Evolutionary conservation across 2,113 vertebrate species (phyloP).

Genomic region (Syrrhaptes paradoxus): DNA sequence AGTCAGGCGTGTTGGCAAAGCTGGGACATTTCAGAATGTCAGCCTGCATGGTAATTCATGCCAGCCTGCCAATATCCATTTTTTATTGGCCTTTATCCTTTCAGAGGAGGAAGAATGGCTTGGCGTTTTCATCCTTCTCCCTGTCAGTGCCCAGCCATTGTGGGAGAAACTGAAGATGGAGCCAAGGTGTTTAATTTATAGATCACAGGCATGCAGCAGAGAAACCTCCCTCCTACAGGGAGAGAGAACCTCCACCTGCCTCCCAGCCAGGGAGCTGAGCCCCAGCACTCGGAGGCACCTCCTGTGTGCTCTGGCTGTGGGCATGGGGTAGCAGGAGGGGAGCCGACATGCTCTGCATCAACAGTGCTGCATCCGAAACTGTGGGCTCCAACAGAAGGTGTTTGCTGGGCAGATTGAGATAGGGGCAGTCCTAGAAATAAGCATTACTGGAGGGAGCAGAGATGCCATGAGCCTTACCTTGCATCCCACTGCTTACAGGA

Average conservation of each 20-base stretch:
- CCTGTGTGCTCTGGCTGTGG: neutral
- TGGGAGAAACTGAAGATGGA: neutral
- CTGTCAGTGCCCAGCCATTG: neutral
- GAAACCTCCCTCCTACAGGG: neutral
- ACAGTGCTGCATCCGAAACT: accelerated
- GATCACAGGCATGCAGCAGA: neutral
- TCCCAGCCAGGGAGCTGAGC: neutral
- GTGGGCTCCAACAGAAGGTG: neutral
- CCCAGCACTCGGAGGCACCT: neutral
- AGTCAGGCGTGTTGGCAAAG: constrained; percentile 10
- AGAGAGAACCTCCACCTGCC: neutral
- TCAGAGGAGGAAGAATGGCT: neutral
- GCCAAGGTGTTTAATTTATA: neutral
- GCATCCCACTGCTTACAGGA: accelerated
- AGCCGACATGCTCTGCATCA: accelerated
- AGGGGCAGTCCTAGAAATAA: neutral
- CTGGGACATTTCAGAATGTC: neutral
- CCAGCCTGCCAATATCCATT: constrained; percentile 10
- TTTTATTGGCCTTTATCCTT: constrained; percentile 2
- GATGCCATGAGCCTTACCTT: accelerated
- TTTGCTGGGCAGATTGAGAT: neutral
- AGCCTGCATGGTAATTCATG: neutral
- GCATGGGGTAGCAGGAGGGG: neutral
- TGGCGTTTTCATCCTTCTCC: neutral
- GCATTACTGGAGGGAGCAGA: neutral